Evolutionary conservation across 1,140 invertebrate species (phyloP).

Genomic region (Lethocerus indicus): DNA sequence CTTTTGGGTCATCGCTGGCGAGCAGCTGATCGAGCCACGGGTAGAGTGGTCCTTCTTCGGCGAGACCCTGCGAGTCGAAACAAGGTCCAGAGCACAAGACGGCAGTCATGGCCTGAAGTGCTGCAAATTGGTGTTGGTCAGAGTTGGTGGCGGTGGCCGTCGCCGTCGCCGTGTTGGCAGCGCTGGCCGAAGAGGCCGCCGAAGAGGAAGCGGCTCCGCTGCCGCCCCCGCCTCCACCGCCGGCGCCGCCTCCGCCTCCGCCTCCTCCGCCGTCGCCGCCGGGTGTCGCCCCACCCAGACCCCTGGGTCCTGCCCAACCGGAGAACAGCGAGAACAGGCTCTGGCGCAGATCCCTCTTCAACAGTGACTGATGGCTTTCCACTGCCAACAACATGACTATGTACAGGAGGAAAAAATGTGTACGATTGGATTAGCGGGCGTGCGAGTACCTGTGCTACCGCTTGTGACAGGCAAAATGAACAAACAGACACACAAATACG

Average conservation of each 20-base stretch:
- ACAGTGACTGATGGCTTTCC: conserved; percentile 64
- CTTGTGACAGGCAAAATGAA: too few relatives aligned
- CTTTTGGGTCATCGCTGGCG: conserved; percentile 75
- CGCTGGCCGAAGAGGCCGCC: conserved; percentile 20
- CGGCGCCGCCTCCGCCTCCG: too few relatives aligned
- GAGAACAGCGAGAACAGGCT: conserved; percentile 85
- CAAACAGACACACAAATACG: too few relatives aligned
- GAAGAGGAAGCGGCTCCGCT: conserved; percentile 14
- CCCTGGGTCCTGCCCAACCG: conserved; percentile 79
- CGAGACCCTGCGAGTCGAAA: conserved; percentile 68
- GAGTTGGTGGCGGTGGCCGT: conserved; percentile 18
- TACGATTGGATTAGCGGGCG: too few relatives aligned
- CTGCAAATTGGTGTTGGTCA: conserved; percentile 42
- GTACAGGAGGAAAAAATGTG: too few relatives aligned
- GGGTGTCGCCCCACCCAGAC: conserved; percentile 20
- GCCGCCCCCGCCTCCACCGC: neutral
- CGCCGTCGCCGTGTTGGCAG: conserved; percentile 24
- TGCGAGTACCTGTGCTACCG: too few relatives aligned
- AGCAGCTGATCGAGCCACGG: conserved; percentile 84
- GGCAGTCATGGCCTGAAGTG: conserved; percentile 80
- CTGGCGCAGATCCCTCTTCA: conserved; percentile 71
- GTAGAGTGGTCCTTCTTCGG: conserved; percentile 80
- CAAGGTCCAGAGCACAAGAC: conserved; percentile 88
- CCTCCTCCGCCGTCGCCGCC: too few relatives aligned
- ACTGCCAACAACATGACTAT: too few relatives aligned